Evolutionary conservation across 2,113 vertebrate genomes (phyloP).

Genomic region (Sander lucioperca): DNA sequence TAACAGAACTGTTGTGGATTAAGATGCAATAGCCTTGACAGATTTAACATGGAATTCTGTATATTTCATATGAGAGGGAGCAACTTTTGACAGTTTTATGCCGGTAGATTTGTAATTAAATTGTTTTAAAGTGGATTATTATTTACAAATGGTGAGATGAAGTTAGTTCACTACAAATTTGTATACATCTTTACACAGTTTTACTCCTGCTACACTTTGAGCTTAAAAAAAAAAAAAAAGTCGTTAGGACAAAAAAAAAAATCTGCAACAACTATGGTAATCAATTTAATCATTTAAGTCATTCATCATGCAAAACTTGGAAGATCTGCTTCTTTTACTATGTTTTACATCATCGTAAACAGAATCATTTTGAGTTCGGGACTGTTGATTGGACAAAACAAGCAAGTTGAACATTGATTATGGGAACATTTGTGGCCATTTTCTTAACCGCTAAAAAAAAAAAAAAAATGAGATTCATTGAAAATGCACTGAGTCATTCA

Average conservation of each 20-base stretch:
- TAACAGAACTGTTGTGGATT: neutral
- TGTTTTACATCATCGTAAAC: neutral
- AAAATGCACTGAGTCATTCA: neutral
- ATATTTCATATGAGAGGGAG: neutral
- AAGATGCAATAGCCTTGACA: neutral
- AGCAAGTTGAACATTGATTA: neutral
- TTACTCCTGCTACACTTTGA: neutral
- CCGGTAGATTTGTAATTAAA: neutral
- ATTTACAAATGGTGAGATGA: neutral
- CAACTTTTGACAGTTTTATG: neutral
- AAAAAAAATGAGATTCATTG: neutral
- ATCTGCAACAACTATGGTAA: too few species aligned
- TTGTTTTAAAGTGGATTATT: neutral
- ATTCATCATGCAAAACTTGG: neutral
- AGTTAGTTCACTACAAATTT: neutral
- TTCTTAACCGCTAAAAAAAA: neutral
- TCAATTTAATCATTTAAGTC: too few species aligned
- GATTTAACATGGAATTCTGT: neutral
- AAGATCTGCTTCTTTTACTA: neutral
- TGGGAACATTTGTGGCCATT: neutral
- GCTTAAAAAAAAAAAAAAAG: too few species aligned
- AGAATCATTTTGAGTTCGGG: neutral
- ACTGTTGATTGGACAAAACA: neutral
- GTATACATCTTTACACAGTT: too few species aligned
- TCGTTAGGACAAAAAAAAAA: too few species aligned